Evolutionary conservation across 2,113 vertebrate genomes (phyloP).

Genomic region (Rhinopomastus cyanomelas): DNA sequence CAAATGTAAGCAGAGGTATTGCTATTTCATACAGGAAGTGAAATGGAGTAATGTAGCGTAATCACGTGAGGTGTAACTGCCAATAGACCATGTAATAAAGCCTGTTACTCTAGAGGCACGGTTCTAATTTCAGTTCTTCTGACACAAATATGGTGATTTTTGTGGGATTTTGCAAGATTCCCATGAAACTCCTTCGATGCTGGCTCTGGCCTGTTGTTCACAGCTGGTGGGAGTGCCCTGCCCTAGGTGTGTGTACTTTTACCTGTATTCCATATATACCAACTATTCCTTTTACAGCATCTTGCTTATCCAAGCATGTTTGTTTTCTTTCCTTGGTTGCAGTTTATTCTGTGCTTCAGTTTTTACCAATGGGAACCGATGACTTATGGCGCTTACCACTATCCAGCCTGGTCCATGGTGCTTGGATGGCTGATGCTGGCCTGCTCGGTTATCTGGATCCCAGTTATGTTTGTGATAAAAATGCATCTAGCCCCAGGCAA

Average conservation of each 20-base stretch:
- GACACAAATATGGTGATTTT: constrained; percentile 8
- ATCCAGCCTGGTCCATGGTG: constrained; percentile 97
- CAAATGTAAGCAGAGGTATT: constrained; percentile 65
- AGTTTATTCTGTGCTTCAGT: constrained; percentile 96
- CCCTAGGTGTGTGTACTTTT: not conserved
- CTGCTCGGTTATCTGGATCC: constrained; percentile 98
- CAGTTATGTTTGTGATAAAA: constrained; percentile 97
- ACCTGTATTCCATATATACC: not conserved
- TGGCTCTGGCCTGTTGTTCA: not conserved
- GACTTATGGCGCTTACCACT: constrained; percentile 95
- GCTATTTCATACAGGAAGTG: constrained; percentile 66
- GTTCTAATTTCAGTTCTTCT: constrained; percentile 20
- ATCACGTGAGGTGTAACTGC: constrained; percentile 66
- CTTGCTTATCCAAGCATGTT: not conserved
- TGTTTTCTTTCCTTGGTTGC: constrained; percentile 26
- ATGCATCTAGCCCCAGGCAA: constrained; percentile 94
- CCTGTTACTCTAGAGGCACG: constrained; percentile 40
- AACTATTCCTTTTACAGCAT: not conserved
- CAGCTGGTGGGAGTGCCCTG: not conserved
- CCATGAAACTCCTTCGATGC: not conserved
- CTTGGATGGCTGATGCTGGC: constrained; percentile 95
- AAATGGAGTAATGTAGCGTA: constrained; percentile 66
- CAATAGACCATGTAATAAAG: constrained; percentile 66
- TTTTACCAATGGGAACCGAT: constrained; percentile 98
- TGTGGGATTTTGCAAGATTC: constrained; percentile 11